These are phyloP conservation scores for Rallus limicola DNA, from an alignment of 2,113 vertebrate species.

Conservation along the genomic window DNA sequence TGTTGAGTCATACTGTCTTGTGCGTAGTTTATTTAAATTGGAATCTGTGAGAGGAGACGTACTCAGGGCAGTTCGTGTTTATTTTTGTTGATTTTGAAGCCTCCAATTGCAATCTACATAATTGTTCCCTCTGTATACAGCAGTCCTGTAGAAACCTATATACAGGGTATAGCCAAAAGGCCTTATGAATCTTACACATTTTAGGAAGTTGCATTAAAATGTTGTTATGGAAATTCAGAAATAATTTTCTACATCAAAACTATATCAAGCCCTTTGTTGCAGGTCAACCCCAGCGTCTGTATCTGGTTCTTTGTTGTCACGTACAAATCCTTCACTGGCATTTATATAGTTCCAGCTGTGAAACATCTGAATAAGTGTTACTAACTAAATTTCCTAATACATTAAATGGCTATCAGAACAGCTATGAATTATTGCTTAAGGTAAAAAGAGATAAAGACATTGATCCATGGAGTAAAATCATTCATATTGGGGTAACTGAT, in stretches of 20 bases:
- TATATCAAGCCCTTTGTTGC: not conserved
- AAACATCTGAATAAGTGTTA: not conserved
- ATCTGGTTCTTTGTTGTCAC: not conserved
- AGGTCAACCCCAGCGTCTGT: not conserved
- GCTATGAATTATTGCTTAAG: not conserved
- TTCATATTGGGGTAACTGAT: not conserved
- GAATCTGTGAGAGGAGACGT: not conserved
- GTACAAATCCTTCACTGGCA: not conserved
- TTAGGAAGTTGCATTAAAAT: not conserved
- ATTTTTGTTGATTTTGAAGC: slow-evolving; percentile 24
- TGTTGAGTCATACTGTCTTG: not conserved
- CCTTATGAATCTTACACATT: not conserved
- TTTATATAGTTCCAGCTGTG: not conserved
- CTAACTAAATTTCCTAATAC: not conserved
- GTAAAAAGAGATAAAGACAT: not conserved
- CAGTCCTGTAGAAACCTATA: not conserved
- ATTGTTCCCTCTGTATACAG: not conserved
- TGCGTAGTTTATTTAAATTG: not conserved
- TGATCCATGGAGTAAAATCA: not conserved
- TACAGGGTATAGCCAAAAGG: not conserved
- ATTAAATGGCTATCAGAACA: not conserved
- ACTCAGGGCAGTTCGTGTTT: not conserved
- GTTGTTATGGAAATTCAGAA: not conserved
- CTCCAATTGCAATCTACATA: not conserved
- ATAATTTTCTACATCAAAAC: not conserved